These are phyloP conservation scores for Vanessa atalanta DNA, from an alignment of 1,140 invertebrate genomes.

Conservation along the genomic window DNA sequence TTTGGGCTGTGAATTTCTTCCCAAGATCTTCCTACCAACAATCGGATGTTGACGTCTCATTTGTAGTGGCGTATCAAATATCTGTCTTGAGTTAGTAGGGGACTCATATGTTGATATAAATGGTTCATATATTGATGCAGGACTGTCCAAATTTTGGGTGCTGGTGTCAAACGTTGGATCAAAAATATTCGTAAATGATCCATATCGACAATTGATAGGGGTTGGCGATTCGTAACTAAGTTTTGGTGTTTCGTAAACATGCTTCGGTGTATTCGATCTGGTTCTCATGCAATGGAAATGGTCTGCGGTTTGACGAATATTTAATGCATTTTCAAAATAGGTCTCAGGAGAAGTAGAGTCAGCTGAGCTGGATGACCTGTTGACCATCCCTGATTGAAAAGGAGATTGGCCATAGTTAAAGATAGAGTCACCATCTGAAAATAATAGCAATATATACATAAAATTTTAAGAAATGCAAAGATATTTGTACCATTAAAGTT, in stretches of 20 bases:
- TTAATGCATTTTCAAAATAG: constrained; percentile 37
- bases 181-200: constrained; percentile 3
- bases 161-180: background rate
- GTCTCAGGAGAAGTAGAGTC: constrained; percentile 66
- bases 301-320: constrained; percentile 33
- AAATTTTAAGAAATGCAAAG: too few relatives aligned
- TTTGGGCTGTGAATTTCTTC: constrained; percentile 2
- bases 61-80: constrained; percentile 11
- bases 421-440: constrained; percentile 45
- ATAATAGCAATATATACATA: background rate
- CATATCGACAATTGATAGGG: background rate
- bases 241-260: background rate
- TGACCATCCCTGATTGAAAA: constrained; percentile 45
- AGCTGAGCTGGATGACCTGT: constrained; percentile 62
- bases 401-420: constrained; percentile 38
- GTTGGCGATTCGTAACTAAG: constrained; percentile 3
- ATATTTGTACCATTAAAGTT: too few relatives aligned
- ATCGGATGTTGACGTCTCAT: constrained; percentile 52
- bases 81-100: background rate
- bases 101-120: background rate
- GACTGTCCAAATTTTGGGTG: background rate
- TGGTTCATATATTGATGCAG: background rate
- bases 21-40: constrained; percentile 57
- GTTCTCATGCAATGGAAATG: background rate
- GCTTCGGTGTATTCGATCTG: constrained; percentile 5